Evolutionary conservation across 2,888 invertebrate genomes (phyloP).

Genomic region (Gandaritis pyraliata): DNA sequence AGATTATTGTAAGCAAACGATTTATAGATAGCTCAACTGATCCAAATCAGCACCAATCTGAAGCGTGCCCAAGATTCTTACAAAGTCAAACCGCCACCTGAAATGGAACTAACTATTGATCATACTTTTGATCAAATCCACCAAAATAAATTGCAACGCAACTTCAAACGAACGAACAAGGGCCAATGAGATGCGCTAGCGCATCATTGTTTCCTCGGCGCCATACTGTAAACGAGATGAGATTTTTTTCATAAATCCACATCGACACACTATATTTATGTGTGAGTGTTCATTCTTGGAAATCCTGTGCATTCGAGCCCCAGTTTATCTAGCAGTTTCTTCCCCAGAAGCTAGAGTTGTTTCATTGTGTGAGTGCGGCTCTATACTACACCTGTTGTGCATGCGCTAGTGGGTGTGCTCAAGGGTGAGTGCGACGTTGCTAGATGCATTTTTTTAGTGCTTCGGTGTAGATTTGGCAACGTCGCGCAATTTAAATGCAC

Average conservation of each 20-base stretch:
- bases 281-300: slow-evolving; percentile 63
- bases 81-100: too few relatives aligned
- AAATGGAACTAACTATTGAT: too few relatives aligned
- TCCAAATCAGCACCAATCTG: too few relatives aligned
- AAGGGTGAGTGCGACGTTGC: slow-evolving; percentile 73
- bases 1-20: too few relatives aligned
- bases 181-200: slow-evolving; percentile 47
- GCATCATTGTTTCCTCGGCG: slow-evolving; percentile 57
- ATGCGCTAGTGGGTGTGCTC: slow-evolving; percentile 45
- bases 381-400: slow-evolving; percentile 65
- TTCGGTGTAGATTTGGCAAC: slow-evolving; percentile 77
- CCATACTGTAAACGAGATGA: slow-evolving; percentile 57
- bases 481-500: slow-evolving; percentile 68
- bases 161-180: slow-evolving; percentile 36
- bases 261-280: slow-evolving; percentile 43
- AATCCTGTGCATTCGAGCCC: slow-evolving; percentile 47
- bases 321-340: slow-evolving; percentile 19
- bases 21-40: too few relatives aligned
- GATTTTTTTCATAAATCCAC: slow-evolving; percentile 59
- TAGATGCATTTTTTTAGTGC: slow-evolving; percentile 70
- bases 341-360: slow-evolving; percentile 14
- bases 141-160: slow-evolving; percentile 51
- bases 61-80: too few relatives aligned
- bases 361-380: slow-evolving; percentile 51
- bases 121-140: slow-evolving; percentile 13